Evolutionary conservation across 2,888 invertebrate genomes (phyloP), one percentile per base, ranked within the genome.

Genomic region (Hemaris fuciformis): DNA sequence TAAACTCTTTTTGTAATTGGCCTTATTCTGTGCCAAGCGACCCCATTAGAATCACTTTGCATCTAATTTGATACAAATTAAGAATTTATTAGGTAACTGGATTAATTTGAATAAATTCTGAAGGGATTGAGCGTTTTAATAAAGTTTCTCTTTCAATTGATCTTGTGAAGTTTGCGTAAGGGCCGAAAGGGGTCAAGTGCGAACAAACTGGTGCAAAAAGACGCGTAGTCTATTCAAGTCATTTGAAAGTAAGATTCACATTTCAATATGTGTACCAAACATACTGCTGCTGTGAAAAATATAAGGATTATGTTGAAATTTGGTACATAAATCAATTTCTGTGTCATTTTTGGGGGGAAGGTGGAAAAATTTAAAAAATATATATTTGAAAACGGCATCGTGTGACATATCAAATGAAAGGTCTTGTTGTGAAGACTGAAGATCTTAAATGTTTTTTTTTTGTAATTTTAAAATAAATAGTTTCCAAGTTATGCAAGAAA

Each of bases 51-150:
- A 27, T 53, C 53, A 31, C 53, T 53, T 6, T 23, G 18, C 6
- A 10, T 53, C 53, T 53, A 31, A 53, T 53, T 53, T 58, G 58
- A 58, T 58, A 58, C 23, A 53, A 53, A 53, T 31, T 31, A 31
- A 18, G 18, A 59, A 27, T 58, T 58, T 58, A 59, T 59, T 43
- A 43, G 25, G 42, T 15, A 22, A 57, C 41, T 31, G 58, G 58
- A n/a, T 43, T 20, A 27, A 43, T 59, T 59, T 59, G 27, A 59
- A 23, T 56, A 56, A 41, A 38, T 18, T 18, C 25, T 25, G 10
- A 27, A 27, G 15, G 48, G 23, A 57, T 34, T 7, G 25, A 56
- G 15, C 23, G 58, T 13, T 41, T 41, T 25, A 58, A 58, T 58
- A 42, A 58, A 42, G 18, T 41, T 25, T 43, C 41, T 22, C 8